Evolutionary conservation across 2,888 invertebrate genomes (phyloP), one percentile per base, ranked within the genome.

Genomic region (Sipha maydis): DNA sequence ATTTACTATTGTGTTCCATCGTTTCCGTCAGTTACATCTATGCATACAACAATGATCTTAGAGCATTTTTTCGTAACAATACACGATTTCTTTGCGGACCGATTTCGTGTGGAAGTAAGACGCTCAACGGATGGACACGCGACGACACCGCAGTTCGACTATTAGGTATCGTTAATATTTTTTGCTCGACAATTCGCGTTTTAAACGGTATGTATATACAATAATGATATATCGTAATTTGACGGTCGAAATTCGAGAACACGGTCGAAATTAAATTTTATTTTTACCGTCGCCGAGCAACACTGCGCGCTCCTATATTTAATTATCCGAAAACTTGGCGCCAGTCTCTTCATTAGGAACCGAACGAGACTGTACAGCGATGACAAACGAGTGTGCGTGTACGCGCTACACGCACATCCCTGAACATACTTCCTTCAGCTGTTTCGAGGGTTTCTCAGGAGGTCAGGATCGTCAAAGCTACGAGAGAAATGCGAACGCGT

Each of bases 311-410:
- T 75, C 83, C 38, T 56, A 25, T 76, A 19, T 84, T 28, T 84
- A 84, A 84, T 84, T 61, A 84, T 31, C 84, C 41, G 38, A 76
- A 76, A 84, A 84, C 84, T 84, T 84, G 84, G 84, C 84, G 84
- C 84, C 84, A 76, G 84, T 84, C n/a, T 76, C 84, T 61, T 84
- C 84, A 84, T 84, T 84, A 84, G 75, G 38, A 61, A 61, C 61
- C 3, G 75, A 61, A 84, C 41, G 75, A 76, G 61, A 84, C 84
- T 25, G 21, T 21, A 25, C 34, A 41, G 61, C 73, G 84, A 41
- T 61, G 84, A 84, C 75, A 84, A 84, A 84, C 84, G 76, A 38
- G 28, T 11, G 9, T 21, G 17, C 4, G 21, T 21, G 5, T 7
- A 21, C 67, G n/a, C 67, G 1, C 0, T 76, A 84, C 11, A 69